Evolutionary conservation across 2,113 vertebrate species (phyloP), one percentile per base, ranked within the genome.

Genomic region (Pelusios castaneus): DNA sequence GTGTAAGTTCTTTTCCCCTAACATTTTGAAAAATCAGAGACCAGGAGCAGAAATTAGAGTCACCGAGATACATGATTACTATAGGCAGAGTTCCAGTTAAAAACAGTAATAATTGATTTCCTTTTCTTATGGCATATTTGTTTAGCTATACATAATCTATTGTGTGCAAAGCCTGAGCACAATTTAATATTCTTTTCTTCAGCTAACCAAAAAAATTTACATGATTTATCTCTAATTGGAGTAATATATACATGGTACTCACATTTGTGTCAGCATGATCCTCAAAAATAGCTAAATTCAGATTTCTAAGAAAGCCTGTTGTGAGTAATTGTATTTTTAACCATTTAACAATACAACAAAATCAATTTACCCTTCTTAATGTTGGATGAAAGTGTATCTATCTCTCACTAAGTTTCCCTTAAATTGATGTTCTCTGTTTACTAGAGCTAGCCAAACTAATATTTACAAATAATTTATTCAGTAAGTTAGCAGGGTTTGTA

Each of bases 321-420:
- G 56, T 38, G 80, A 87, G 43, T 80, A 89, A 84, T 7, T 55
- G 10, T 8, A 0, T 1, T 17, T 90, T 8, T 87, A 94, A n/a
- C 41, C 24, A 91, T 89, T 92, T 82, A 79, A 17, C 93, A 82
- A 80, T 41, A 91, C 49, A 92, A 92, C 86, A 13, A 94, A 92
- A 92, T 77, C 16, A 1, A 49, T 92, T 95, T 92, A 88, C 47
- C 25, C 51, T 75, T 24, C 49, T 77, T 90, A 73, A 29, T 54
- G 12, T 43, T 83, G 87, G 34, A 77, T 73, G 1, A 93, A 91
- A 89, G 43, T 14, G 79, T 89, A 95, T 89, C 13, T 87, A 10
- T 49, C 14, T 56, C 31, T 31, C 78, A 85, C 24, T n/a, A 86
- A 89, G 13, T 67, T 89, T 88, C 8, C 88, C 90, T 79, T 45